These are phyloP conservation scores for Ochropleura leucogaster DNA, from an alignment of 2,888 invertebrate species.

Conservation along the genomic window DNA sequence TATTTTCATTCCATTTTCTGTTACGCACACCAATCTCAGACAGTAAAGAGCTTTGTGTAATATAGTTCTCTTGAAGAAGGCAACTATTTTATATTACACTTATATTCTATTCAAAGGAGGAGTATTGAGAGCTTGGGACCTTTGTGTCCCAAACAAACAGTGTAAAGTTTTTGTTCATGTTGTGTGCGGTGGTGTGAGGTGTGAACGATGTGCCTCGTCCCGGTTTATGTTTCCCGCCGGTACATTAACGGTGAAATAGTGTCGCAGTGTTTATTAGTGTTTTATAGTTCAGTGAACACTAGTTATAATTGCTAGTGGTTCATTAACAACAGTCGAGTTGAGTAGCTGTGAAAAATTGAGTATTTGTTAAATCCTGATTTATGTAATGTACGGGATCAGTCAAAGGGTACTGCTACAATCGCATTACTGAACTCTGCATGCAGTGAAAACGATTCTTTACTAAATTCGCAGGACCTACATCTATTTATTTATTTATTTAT, in stretches of 20 bases:
- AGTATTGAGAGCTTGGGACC: constrained; percentile 41
- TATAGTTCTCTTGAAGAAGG: constrained; percentile 9
- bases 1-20: constrained; percentile 39
- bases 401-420: background rate
- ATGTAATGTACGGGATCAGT: background rate
- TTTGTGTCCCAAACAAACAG: constrained; percentile 52
- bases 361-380: constrained; percentile 28
- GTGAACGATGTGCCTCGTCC: constrained; percentile 60
- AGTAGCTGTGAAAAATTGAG: constrained; percentile 47
- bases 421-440: background rate
- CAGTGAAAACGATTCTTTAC: background rate
- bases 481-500: no score
- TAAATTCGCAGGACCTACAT: background rate
- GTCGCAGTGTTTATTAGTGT: constrained; percentile 67
- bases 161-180: constrained; percentile 60
- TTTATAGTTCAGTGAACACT: constrained; percentile 55
- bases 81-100: constrained; percentile 16
- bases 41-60: constrained; percentile 27
- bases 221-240: constrained; percentile 70
- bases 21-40: constrained; percentile 6
- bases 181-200: constrained; percentile 63
- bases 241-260: constrained; percentile 67
- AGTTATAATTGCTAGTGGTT: constrained; percentile 54
- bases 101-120: constrained; percentile 21
- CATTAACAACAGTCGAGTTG: constrained; percentile 48